phyloP scores from a whole-genome alignment of 2,113 vertebrate species.

The Tapirus terrestris region DNA sequence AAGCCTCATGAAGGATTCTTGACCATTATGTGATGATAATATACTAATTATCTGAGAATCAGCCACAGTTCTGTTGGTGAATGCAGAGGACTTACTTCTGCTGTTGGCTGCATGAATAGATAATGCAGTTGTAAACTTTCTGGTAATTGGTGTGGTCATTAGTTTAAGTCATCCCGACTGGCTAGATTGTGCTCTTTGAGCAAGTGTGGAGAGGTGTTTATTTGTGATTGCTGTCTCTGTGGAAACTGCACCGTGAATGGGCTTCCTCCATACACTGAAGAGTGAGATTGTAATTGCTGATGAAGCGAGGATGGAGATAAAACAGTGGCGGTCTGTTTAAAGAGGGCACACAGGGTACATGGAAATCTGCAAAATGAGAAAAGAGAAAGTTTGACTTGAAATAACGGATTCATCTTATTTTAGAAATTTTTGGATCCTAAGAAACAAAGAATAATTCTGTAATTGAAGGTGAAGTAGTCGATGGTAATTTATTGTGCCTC shows the following conservation, averaged over 20 bases:
- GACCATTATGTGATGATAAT: constrained; percentile 7
- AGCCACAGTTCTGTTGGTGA: background rate
- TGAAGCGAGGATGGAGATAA: background rate
- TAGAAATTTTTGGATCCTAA: constrained; percentile 10
- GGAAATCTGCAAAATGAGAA: background rate
- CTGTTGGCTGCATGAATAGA: background rate
- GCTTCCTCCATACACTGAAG: background rate
- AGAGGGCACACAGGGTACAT: background rate
- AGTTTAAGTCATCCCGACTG: background rate
- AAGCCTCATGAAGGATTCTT: background rate
- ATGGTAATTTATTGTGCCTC: background rate
- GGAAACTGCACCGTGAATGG: background rate
- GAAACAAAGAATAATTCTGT: background rate
- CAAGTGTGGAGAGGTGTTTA: background rate
- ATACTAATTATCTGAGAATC: constrained; percentile 28
- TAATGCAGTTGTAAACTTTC: constrained; percentile 17
- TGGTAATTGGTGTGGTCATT: background rate
- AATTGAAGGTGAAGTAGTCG: background rate
- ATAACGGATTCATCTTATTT: background rate
- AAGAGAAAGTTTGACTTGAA: background rate
- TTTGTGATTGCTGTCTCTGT: background rate
- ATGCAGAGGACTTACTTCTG: background rate
- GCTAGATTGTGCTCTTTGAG: background rate
- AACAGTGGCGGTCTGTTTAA: background rate
- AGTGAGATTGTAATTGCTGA: background rate